Conservation (phyloP, 2,113 vertebrate genomes). For the Thamnaconus septentrionalis region DNA sequence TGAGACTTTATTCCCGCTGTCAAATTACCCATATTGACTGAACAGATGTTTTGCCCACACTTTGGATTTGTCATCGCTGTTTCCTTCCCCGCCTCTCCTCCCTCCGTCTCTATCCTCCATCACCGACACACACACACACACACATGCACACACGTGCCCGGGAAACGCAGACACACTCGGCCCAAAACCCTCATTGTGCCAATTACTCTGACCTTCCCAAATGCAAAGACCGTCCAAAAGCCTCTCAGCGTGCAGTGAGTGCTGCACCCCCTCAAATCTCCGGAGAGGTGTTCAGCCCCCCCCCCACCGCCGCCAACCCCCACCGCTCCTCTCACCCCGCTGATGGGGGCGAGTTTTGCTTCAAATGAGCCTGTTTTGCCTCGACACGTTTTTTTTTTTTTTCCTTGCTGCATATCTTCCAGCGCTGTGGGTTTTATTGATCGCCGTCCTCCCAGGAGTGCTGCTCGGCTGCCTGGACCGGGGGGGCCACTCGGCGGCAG, state of each 20-base stretch:
- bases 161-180: not conserved
- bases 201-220: slow-evolving; percentile 67
- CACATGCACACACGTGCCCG: slow-evolving; percentile 18
- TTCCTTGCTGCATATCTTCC: slow-evolving; percentile 60
- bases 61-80: slow-evolving; percentile 25
- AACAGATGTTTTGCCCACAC: slow-evolving; percentile 57
- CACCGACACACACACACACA: slow-evolving; percentile 9
- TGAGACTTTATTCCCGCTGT: slow-evolving; percentile 39
- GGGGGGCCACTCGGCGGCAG: slow-evolving; percentile 67
- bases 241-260: slow-evolving; percentile 35
- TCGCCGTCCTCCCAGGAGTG: slow-evolving; percentile 61
- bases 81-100: slow-evolving; percentile 6
- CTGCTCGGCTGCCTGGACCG: slow-evolving; percentile 60
- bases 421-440: slow-evolving; percentile 72
- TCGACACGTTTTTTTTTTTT: slow-evolving; percentile 60
- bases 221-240: slow-evolving; percentile 51
- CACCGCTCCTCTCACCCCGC: slow-evolving; percentile 49
- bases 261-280: too few relatives aligned
- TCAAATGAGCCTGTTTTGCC: slow-evolving; percentile 73
- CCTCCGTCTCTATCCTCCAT: not conserved
- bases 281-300: too few relatives aligned
- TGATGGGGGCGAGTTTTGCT: slow-evolving; percentile 69
- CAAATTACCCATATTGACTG: slow-evolving; percentile 42
- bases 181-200: slow-evolving; percentile 57
- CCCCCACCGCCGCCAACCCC: not conserved